These are phyloP conservation scores for Tryphoninae sp. DNA, from an alignment of 2,888 invertebrate species.

Conservation along the genomic window DNA sequence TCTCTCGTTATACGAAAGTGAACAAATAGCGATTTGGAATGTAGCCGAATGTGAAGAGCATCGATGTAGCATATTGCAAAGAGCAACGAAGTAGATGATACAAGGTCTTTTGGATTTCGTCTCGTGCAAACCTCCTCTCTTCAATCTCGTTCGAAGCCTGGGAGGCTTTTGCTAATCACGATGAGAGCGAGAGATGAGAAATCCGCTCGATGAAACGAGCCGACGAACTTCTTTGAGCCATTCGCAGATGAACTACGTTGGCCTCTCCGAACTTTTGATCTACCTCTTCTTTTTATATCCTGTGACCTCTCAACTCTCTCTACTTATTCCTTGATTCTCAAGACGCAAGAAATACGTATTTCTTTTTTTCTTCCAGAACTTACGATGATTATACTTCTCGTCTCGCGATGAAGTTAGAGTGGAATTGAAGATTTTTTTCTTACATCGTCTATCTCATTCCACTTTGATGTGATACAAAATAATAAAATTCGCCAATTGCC, in stretches of 20 bases:
- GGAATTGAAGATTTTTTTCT: no score
- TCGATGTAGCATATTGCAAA: not conserved
- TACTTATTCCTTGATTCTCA: not conserved
- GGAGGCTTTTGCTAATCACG: slow-evolving; percentile 19
- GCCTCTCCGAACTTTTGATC: not conserved
- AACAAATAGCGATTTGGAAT: slow-evolving; percentile 22
- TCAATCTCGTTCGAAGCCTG: slow-evolving; percentile 16
- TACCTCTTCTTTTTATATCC: not conserved
- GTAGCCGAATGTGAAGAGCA: not conserved
- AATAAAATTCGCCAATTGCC: no score
- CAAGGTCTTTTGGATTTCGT: not conserved
- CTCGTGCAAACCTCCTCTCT: not conserved
- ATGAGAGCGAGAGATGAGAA: slow-evolving; percentile 32
- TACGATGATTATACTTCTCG: not conserved
- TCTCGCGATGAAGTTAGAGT: not conserved
- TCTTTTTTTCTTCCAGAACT: not conserved
- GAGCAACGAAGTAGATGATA: not conserved
- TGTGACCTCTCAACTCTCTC: no score
- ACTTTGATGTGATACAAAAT: no score
- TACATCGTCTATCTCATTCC: no score
- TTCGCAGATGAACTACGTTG: slow-evolving; percentile 26
- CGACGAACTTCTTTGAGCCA: slow-evolving; percentile 22
- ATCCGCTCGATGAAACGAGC: slow-evolving; percentile 25
- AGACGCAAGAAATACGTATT: not conserved
- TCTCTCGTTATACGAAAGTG: not conserved